phyloP scores from a whole-genome alignment of 1,140 invertebrate species.

The Lucilia sericata region DNA sequence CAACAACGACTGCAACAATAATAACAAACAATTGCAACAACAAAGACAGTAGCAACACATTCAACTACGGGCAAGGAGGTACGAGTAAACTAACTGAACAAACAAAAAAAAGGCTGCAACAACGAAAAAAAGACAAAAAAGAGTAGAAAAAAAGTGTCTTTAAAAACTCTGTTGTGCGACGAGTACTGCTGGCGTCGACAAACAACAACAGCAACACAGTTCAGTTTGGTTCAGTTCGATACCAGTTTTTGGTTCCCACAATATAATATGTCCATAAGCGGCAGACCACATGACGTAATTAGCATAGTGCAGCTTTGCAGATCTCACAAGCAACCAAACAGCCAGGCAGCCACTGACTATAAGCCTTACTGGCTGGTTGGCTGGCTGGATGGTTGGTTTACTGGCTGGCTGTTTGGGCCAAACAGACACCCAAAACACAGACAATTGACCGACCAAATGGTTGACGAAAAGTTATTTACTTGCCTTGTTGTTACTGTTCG shows the following conservation, averaged over 20 bases:
- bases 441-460: conserved; percentile 33
- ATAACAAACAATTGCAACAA: conserved; percentile 13
- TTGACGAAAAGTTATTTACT: conserved; percentile 42
- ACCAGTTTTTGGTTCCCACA: conserved; percentile 68
- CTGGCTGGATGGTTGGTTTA: neutral
- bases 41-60: conserved; percentile 13
- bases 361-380: neutral
- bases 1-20: conserved; percentile 29
- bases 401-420: neutral
- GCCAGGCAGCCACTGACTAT: conserved; percentile 25
- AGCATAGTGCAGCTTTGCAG: conserved; percentile 66
- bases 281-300: conserved; percentile 67
- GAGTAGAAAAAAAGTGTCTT: conserved; percentile 8
- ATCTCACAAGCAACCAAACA: conserved; percentile 55
- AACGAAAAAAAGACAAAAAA: neutral
- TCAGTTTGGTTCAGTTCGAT: conserved; percentile 49
- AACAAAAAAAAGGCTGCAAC: conserved; percentile 31
- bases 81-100: conserved; percentile 18
- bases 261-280: conserved; percentile 66
- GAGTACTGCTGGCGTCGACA: conserved; percentile 10
- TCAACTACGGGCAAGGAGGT: conserved; percentile 32
- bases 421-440: conserved; percentile 1
- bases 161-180: conserved; percentile 33
- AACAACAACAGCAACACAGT: conserved; percentile 27
- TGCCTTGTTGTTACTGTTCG: neutral